phyloP scores from a whole-genome alignment of 2,888 invertebrate species.

The Lymantria dispar region DNA sequence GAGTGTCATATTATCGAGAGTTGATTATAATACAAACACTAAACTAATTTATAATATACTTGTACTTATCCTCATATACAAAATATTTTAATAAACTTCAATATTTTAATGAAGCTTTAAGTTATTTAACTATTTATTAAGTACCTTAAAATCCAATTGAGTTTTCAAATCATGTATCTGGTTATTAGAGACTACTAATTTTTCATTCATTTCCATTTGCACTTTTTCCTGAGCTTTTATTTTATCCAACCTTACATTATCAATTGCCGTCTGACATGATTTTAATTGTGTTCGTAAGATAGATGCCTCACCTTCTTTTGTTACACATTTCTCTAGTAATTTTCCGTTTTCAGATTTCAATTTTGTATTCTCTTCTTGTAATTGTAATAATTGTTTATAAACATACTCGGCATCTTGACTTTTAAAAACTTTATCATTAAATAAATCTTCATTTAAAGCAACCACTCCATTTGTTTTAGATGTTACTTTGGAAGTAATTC shows the following conservation, averaged over 20 bases:
- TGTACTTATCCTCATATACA: no score
- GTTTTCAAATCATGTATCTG: constrained; percentile 72
- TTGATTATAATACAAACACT: no score
- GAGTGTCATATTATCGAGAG: no score
- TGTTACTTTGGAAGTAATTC: constrained; percentile 53
- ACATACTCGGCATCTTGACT: constrained; percentile 53
- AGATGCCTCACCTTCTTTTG: constrained; percentile 81
- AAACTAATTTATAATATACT: no score
- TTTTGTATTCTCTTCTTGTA: constrained; percentile 69
- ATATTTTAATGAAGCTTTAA: no score
- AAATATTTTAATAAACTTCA: no score
- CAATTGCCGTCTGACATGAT: constrained; percentile 64
- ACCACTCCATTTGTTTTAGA: constrained; percentile 25
- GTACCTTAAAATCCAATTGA: constrained; percentile 82
- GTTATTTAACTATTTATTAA: no score
- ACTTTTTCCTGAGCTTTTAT: constrained; percentile 70
- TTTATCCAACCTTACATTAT: constrained; percentile 68
- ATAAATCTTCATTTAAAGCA: neutral
- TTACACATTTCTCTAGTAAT: constrained; percentile 73
- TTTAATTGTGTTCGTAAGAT: constrained; percentile 80
- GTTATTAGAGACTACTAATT: constrained; percentile 58
- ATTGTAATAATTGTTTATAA: constrained; percentile 57
- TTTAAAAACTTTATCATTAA: constrained; percentile 57
- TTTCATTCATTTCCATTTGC: constrained; percentile 77
- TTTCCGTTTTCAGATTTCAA: constrained; percentile 71